Conservation (phyloP, 2,888 invertebrate genomes). For the Volucella inflata region DNA sequence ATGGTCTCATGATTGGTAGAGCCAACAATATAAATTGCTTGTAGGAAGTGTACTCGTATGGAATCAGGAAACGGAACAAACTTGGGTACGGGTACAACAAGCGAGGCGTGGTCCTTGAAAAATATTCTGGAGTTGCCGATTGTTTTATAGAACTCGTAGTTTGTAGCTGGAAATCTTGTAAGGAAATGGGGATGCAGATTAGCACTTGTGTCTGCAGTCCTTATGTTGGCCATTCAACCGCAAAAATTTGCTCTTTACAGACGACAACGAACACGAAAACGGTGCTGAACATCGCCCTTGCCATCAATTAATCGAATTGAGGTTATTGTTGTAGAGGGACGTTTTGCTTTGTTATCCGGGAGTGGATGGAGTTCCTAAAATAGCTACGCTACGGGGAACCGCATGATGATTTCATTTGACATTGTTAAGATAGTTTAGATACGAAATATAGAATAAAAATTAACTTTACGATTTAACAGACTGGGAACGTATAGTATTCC, state of each 20-base stretch:
- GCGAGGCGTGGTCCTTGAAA: constrained; percentile 26
- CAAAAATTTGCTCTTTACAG: constrained; percentile 1
- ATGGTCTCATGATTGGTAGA: constrained; percentile 2
- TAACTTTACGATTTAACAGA: no score
- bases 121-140: constrained; percentile 10
- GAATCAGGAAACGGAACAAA: constrained; percentile 57
- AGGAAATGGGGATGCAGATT: constrained; percentile 6
- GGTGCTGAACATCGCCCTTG: constrained; percentile 21
- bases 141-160: constrained; percentile 10
- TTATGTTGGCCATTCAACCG: constrained; percentile 51
- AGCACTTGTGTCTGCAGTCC: constrained; percentile 15
- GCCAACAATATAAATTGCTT: not conserved
- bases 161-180: not conserved
- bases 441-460: no score
- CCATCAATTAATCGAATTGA: constrained; percentile 40
- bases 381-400: no score
- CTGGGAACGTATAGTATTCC: no score
- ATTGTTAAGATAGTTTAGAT: no score
- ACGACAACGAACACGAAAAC: not conserved
- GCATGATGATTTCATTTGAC: no score
- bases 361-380: not conserved
- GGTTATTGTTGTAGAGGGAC: constrained; percentile 34
- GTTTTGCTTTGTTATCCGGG: constrained; percentile 8
- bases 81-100: constrained; percentile 1
- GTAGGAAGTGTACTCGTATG: constrained; percentile 33